phyloP scores from a whole-genome alignment of 2,888 invertebrate species.

The Smittia sp. region DNA sequence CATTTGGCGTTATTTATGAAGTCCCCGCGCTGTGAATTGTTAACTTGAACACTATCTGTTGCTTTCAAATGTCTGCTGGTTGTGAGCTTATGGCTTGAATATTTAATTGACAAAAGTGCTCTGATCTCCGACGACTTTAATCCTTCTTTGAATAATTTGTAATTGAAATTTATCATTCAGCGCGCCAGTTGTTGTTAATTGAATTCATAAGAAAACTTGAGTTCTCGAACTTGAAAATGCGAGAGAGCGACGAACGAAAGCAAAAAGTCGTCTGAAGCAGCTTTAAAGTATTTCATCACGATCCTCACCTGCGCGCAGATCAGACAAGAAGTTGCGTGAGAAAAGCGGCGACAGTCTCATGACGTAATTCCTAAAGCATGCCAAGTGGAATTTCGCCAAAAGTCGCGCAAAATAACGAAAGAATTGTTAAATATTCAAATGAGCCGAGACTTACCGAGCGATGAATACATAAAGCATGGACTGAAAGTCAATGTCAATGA shows the following conservation, averaged over 20 bases:
- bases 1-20: background rate
- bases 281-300: background rate
- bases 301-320: background rate
- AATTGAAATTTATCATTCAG: background rate
- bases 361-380: constrained; percentile 30
- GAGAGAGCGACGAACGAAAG: no score
- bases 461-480: background rate
- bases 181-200: background rate
- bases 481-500: constrained; percentile 37
- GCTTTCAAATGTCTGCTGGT: background rate
- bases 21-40: background rate
- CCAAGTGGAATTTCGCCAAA: constrained; percentile 37
- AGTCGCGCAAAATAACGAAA: background rate
- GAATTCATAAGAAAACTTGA: background rate
- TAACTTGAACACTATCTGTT: background rate
- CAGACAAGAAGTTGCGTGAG: constrained; percentile 1
- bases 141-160: background rate
- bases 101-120: background rate
- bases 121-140: background rate
- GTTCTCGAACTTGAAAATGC: background rate
- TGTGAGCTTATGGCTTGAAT: background rate
- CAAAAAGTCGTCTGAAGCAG: no score
- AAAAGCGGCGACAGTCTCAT: background rate
- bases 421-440: background rate
- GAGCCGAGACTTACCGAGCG: background rate